These are phyloP conservation scores for Eurystomus gularis DNA, from an alignment of 2,113 vertebrate species.

Conservation along the genomic window DNA sequence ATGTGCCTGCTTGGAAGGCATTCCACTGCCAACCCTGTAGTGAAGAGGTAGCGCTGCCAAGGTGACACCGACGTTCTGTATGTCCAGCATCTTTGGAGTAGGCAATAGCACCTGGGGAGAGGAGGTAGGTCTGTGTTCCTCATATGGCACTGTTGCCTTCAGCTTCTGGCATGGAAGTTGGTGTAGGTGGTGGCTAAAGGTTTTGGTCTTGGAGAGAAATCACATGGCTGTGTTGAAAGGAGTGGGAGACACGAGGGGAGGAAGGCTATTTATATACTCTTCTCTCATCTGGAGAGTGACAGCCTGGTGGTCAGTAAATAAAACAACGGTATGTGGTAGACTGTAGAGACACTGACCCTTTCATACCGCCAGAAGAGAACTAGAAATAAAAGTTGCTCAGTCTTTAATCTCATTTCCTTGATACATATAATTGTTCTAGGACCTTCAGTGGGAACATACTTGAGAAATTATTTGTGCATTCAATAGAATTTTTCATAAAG, in stretches of 20 bases:
- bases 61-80: background rate
- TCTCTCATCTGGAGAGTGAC: background rate
- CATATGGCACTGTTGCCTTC: background rate
- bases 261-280: background rate
- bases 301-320: background rate
- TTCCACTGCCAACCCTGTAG: background rate
- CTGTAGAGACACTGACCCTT: background rate
- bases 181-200: background rate
- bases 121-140: background rate
- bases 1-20: background rate
- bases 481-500: background rate
- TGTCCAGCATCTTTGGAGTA: background rate
- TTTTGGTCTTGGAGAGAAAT: background rate
- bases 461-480: background rate
- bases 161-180: background rate
- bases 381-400: background rate
- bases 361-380: background rate
- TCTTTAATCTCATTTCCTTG: background rate
- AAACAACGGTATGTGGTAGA: background rate
- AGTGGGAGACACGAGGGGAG: background rate
- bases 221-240: background rate
- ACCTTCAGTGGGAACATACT: background rate
- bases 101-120: background rate
- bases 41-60: background rate
- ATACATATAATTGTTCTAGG: fast-evolving